Percentiles rank a stretch among this genome's conserved stretches.
phyloP scores from a whole-genome alignment of 2,888 invertebrate genomes.

The Cerastoderma edule region DNA sequence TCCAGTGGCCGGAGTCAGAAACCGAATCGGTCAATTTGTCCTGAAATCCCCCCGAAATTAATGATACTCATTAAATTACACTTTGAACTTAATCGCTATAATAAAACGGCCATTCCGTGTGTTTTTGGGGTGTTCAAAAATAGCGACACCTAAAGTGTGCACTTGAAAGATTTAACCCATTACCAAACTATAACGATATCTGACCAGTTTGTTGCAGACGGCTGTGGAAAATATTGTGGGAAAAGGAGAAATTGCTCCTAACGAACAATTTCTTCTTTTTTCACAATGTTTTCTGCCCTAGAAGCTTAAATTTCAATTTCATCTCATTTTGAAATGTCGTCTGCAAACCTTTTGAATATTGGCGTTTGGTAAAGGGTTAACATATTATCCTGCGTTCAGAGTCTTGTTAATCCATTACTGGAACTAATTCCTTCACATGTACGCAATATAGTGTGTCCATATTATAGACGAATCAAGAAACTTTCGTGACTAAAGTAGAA shows the following conservation, averaged over 20 bases:
- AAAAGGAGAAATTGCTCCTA: conserved; percentile 2
- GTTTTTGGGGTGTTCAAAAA: conserved; percentile 51
- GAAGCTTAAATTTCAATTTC: no score
- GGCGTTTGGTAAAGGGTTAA: no score
- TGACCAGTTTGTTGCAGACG: background rate
- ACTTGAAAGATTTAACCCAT: conserved; percentile 23
- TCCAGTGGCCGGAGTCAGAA: conserved; percentile 45
- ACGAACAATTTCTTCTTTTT: conserved; percentile 8
- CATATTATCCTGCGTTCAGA: no score
- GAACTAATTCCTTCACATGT: no score
- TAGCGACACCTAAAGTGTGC: conserved; percentile 52
- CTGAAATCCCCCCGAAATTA: conserved; percentile 45
- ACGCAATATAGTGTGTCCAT: no score
- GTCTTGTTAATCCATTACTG: no score
- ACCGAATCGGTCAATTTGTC: conserved; percentile 55
- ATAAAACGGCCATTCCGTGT: conserved; percentile 51
- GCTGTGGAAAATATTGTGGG: conserved; percentile 2
- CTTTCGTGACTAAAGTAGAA: no score
- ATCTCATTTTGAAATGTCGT: background rate
- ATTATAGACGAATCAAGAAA: no score
- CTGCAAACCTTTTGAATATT: background rate
- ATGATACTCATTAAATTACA: conserved; percentile 59
- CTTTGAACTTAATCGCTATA: conserved; percentile 61
- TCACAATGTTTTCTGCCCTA: conserved; percentile 4
- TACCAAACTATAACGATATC: background rate